Conservation (phyloP, 2,888 invertebrate genomes). For the Drosophila maculinotata region DNA sequence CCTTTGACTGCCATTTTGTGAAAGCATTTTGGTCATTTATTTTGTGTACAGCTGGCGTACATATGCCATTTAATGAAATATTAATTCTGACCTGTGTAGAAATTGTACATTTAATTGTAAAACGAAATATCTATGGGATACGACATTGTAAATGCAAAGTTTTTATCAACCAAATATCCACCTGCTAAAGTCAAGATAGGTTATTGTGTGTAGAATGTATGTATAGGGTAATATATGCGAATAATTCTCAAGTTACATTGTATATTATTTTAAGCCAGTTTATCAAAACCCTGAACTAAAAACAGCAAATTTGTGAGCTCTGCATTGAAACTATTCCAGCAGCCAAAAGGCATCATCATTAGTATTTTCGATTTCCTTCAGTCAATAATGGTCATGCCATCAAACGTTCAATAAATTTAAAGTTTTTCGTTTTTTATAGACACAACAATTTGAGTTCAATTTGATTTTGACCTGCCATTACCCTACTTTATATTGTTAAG, state of each 20-base stretch:
- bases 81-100: no score
- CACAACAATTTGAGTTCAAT: slow-evolving; percentile 7
- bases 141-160: no score
- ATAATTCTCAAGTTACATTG: no score
- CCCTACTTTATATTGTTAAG: slow-evolving; percentile 36
- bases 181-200: no score
- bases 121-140: no score
- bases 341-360: no score
- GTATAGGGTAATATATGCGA: no score
- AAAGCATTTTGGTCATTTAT: background rate
- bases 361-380: background rate
- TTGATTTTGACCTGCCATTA: slow-evolving; percentile 28
- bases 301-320: background rate
- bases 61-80: no score
- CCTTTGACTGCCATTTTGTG: background rate
- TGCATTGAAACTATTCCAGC: slow-evolving; percentile 3
- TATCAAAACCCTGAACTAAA: background rate
- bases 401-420: slow-evolving; percentile 25
- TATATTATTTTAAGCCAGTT: background rate
- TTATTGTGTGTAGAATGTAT: no score
- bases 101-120: no score
- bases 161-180: no score
- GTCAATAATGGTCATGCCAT: background rate
- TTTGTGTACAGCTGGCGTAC: no score
- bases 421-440: slow-evolving; percentile 20